Evolutionary conservation across 2,113 vertebrate species (phyloP), one percentile per base, ranked within the genome.

Genomic region (Ameiurus melas): DNA sequence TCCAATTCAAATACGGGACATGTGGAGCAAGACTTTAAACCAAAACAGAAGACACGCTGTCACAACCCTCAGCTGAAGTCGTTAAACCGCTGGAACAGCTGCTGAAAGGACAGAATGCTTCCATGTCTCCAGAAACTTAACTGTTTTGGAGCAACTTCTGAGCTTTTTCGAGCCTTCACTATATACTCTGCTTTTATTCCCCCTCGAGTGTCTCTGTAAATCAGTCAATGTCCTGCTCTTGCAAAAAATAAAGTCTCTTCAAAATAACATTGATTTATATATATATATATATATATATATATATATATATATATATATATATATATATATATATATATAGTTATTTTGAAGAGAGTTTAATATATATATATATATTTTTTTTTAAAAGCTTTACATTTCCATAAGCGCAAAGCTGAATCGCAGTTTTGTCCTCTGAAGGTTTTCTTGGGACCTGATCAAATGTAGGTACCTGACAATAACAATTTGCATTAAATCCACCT

Each of bases 71-170:
- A 36, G 53, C 70, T 20, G 33, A 27, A 62, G 33, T 5, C 55
- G 12, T 60, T 58, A 71, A 60, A 60, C 84, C 33, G 70, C 84
- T 39, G 68, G 55, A 53, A 20, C 70, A 60, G 84, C 84, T 73
- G 66, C 33, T 2, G 55, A 62, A 10, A 60, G 71, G 51, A 78
- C 43, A 53, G 25, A 13, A 55, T 8, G 8, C 2, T 9, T 80
- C 51, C 51, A 19, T 30, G 51, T 25, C 25, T 80, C 14, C 78
- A 17, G 53, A 22, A 20, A 81, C 30, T 20, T 33, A 53, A n/a
- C 47, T n/a, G 75, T n/a, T 53, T 19, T 53, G 75, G 75, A 79
- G 51, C 51, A 4, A 19, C 85, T 25, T 84, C 78, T 80, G 10
- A 73, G 70, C 30, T 81, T n/a, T 10, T 43, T 20, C 55, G 17